These are phyloP conservation scores for Catharus fuscescens DNA, from an alignment of 2,113 vertebrate species.

Conservation along the genomic window DNA sequence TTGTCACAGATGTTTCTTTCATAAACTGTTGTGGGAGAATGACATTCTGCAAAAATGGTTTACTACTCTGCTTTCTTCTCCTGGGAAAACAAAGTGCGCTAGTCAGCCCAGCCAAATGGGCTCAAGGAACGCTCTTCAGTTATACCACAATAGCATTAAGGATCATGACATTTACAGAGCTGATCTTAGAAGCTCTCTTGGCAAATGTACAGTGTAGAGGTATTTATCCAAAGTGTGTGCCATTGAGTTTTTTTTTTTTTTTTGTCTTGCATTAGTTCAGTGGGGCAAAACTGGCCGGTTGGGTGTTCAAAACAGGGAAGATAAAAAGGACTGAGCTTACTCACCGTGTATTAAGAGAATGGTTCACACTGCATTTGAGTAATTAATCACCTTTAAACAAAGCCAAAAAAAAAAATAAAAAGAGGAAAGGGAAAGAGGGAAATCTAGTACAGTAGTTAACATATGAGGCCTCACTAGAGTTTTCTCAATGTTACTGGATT, in stretches of 20 bases:
- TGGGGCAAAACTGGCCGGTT: conserved; percentile 51
- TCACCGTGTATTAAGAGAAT: conserved; percentile 63
- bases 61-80: conserved; percentile 82
- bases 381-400: conserved; percentile 66
- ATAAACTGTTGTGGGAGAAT: conserved; percentile 86
- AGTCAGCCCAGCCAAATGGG: conserved; percentile 78
- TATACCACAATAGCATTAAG: conserved; percentile 78
- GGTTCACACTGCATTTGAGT: conserved; percentile 57
- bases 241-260: conserved; percentile 58
- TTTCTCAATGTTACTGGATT: not conserved
- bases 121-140: conserved; percentile 78
- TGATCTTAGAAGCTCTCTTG: conserved; percentile 79
- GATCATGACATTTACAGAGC: conserved; percentile 77
- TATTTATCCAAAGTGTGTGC: conserved; percentile 74
- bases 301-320: conserved; percentile 55
- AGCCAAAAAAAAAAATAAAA: not conserved
- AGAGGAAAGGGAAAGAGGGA: not conserved
- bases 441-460: conserved; percentile 26
- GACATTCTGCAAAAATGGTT: conserved; percentile 83
- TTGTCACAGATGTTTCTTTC: conserved; percentile 89
- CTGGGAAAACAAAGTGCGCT: conserved; percentile 79
- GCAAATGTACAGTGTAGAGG: conserved; percentile 73
- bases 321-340: conserved; percentile 61
- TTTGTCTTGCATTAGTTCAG: conserved; percentile 47
- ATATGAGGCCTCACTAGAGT: conserved; percentile 23